A percentile compares a stretch with the other conserved stretches of the same genome.
These are phyloP conservation scores for Suncus etruscus DNA, from an alignment of 2,113 vertebrate genomes.

Conservation along the genomic window DNA sequence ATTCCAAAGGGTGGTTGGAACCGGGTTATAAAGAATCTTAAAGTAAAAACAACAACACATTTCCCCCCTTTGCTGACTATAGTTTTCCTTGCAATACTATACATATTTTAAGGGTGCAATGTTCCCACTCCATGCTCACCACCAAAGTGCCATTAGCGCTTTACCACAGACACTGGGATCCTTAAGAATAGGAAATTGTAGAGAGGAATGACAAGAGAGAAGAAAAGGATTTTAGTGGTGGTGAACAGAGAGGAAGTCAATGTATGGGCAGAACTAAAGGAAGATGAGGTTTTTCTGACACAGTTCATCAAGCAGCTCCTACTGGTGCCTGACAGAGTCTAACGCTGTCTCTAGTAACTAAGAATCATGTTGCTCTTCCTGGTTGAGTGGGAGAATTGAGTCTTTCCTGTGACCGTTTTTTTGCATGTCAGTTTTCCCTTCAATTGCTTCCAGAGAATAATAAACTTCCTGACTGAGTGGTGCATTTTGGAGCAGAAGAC, in stretches of 20 bases:
- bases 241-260: background rate
- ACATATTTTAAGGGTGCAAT: no score
- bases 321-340: background rate
- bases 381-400: background rate
- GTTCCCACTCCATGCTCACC: no score
- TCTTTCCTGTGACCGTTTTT: background rate
- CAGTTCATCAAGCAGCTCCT: background rate
- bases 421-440: background rate
- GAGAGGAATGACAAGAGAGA: background rate
- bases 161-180: no score
- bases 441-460: slow-evolving; percentile 6
- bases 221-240: background rate
- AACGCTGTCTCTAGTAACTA: background rate
- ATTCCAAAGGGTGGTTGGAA: background rate
- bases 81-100: no score
- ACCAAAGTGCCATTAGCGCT: no score
- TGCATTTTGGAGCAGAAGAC: background rate
- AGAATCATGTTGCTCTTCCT: background rate
- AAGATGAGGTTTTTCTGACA: background rate
- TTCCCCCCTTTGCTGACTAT: no score
- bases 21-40: background rate
- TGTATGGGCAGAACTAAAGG: background rate
- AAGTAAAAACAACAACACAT: background rate
- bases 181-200: background rate
- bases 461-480: background rate